Evolutionary conservation across 2,797 vertebrate genomes (phyloP).

Genomic region (Brotula barbata): DNA sequence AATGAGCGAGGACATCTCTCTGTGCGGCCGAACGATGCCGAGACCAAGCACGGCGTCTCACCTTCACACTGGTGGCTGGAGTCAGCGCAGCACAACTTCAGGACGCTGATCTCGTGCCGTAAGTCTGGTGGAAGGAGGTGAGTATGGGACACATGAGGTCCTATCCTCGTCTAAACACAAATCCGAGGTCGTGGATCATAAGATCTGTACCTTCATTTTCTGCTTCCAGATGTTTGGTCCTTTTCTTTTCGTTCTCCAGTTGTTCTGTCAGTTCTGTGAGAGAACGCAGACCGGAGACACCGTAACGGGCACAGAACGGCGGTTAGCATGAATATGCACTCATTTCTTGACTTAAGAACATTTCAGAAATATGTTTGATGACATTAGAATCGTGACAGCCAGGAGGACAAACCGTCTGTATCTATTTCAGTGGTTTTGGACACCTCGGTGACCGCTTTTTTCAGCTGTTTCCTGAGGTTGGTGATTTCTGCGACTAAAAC

Average conservation of each 20-base stretch:
- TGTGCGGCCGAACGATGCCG: background rate
- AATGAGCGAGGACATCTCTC: background rate
- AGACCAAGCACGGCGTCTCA: slow-evolving; percentile 14
- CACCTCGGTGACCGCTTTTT: background rate
- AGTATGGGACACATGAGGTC: background rate
- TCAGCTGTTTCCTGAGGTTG: slow-evolving; percentile 40
- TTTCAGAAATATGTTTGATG: background rate
- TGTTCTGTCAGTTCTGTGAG: slow-evolving; percentile 47
- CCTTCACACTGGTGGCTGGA: slow-evolving; percentile 24
- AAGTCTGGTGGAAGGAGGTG: slow-evolving; percentile 44
- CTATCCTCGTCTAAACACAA: background rate
- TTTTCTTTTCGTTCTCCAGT: slow-evolving; percentile 16
- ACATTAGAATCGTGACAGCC: background rate
- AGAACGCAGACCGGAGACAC: background rate
- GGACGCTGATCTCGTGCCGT: slow-evolving; percentile 20
- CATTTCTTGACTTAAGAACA: background rate
- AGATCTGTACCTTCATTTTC: slow-evolving; percentile 42
- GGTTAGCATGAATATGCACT: no score
- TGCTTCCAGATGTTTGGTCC: slow-evolving; percentile 35
- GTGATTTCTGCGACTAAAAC: slow-evolving; percentile 45
- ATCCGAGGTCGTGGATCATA: background rate
- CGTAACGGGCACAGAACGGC: background rate
- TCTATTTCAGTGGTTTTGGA: background rate
- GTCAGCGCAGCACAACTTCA: slow-evolving; percentile 26
- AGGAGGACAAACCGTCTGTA: slow-evolving; percentile 23